Base-by-base conservation (phyloP, 2,888 invertebrate genomes). In the Ophraella communa region DNA sequence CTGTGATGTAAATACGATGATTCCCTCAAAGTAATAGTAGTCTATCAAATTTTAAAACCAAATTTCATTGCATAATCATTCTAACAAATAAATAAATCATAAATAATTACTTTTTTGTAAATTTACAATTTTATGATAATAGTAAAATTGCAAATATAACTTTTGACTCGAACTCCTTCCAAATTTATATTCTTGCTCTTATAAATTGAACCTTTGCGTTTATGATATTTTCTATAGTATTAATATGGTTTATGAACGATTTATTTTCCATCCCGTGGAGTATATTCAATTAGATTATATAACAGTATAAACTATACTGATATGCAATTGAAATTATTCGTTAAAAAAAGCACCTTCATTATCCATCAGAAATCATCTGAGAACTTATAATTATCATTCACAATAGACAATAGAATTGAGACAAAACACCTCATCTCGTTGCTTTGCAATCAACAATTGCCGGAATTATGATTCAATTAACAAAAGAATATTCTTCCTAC, bases 391-490 rank as follows among this genome's bases (percentile, higher is more conserved):
- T 35, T n/a, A 35, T n/a, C 35, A 11, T n/a, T 35, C 35, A 35
- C 35, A 35, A 35, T 35, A 35, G n/a, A 35, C 35, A 35, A 35
- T 35, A 35, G 35, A 35, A 33, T 33, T 33, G 33, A 33, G 14
- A 35, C 35, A 35, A 35, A 35, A 35, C 35, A n/a, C n/a, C 33
- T 33, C 33, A 10, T 33, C 33, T 33, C 8, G 10, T 4, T n/a
- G 35, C 14, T 35, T 4, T 18, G 44, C 18, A 44, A 44, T 44
- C 44, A 18, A 20, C 20, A 44, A 44, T 44, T 3, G 18, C 20
- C 18, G 44, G 44, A 44, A 44, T 44, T 20, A 17, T 44, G 44
- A 44, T 44, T 44, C 44, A 44, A 44, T 44, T 44, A 44, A 44
- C 44, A 44, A 44, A 42, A 20, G 44, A 44, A 44, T 20, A 18